These are phyloP conservation scores for Eunapius fragilis DNA, from an alignment of 37 sponge, comb jelly and placozoan genomes.

Conservation along the genomic window DNA sequence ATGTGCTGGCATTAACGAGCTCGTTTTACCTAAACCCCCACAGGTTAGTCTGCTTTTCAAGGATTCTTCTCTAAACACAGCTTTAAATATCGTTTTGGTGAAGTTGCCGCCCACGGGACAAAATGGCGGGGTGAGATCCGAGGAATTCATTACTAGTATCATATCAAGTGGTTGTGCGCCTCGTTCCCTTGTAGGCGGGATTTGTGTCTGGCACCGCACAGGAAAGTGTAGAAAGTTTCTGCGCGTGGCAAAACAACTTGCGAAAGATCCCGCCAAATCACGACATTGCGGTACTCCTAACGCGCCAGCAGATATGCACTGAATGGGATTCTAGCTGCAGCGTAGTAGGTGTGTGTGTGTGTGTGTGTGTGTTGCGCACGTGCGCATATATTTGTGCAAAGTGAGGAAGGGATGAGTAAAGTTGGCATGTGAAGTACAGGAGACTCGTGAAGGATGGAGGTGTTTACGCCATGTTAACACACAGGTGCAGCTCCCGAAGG, in stretches of 20 bases:
- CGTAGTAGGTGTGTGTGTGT: slow-evolving; percentile 23
- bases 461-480: neutral
- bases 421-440: too few relatives aligned
- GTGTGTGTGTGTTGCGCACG: neutral
- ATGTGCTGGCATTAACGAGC: neutral
- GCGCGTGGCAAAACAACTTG: too few relatives aligned
- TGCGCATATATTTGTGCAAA: too few relatives aligned
- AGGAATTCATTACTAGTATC: too few relatives aligned
- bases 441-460: too few relatives aligned
- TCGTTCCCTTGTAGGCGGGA: too few relatives aligned
- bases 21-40: neutral
- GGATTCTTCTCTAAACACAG: slow-evolving; percentile 41
- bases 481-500: slow-evolving; percentile 57
- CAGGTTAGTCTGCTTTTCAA: slow-evolving; percentile 58
- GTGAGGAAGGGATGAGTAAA: too few relatives aligned
- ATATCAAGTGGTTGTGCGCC: too few relatives aligned
- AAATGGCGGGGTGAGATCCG: too few relatives aligned
- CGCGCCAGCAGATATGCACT: slow-evolving; percentile 49
- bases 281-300: slow-evolving; percentile 59
- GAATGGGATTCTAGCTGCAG: slow-evolving; percentile 6
- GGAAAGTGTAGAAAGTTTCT: too few relatives aligned
- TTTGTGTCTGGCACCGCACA: too few relatives aligned
- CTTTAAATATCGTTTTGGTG: slow-evolving; percentile 48
- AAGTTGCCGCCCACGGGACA: neutral
- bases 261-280: neutral